Base-by-base conservation (phyloP, 2,113 vertebrate genomes). In the Gavialis gangeticus region DNA sequence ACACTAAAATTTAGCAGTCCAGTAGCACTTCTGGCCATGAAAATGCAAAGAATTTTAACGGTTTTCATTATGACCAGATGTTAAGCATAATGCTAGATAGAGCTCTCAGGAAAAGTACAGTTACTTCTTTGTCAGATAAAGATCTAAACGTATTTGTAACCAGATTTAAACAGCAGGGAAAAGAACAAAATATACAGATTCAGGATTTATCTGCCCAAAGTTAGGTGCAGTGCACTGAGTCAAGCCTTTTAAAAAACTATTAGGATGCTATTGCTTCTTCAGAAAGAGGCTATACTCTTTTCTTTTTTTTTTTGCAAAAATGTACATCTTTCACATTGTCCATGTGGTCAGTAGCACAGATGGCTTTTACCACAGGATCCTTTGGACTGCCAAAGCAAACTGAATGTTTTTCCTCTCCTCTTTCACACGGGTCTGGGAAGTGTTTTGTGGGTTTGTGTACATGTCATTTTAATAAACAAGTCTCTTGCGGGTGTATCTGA, bases 381-480 rank as follows among this genome's bases (percentile, higher is more conserved):
- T 25, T 24, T 24, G 22, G 69, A 3, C 3, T 12, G 34, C 19
- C 4, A 34, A 21, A 34, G 21, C 22, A 15, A 46, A 73, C 22
- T 4, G 69, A 22, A 10, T 22, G 21, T 62, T 2, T 24, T 25
- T 37, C 22, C 12, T 73, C 34, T 46, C 46, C 46, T 3, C 55
- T 46, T 55, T 56, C 3, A 4, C 3, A 0, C 0, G 14, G 28
- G 3, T 24, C 63, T 59, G 21, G 12, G 24, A 90, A 94, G 59
- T 0, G 21, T 69, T 66, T 19, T 60, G 79, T 91, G 16, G 54
- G 30, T 59, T 30, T 37, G 8, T 69, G 28, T 85, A 10, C 12
- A 21, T 76, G 46, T 56, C 57, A 76, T 69, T 17, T 4, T 81
- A 96, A 91, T 95, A 95, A 97, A 93, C 30, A 62, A 18, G 37